phyloP scores from a whole-genome alignment of 2,888 invertebrate genomes.

The Corbicula japonica region DNA sequence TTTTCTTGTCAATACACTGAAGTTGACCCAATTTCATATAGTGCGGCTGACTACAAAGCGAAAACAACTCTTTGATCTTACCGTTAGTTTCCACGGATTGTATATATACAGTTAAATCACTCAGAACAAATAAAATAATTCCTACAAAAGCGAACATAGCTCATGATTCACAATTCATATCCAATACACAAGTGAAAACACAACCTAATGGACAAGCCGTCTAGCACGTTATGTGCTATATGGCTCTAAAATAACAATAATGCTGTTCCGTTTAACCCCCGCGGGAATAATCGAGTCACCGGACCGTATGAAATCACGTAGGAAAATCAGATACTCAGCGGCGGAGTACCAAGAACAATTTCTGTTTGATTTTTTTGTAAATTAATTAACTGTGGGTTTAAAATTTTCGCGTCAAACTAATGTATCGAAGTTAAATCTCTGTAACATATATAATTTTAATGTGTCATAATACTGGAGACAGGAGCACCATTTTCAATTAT shows the following conservation, averaged over 20 bases:
- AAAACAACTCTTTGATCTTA: constrained; percentile 42
- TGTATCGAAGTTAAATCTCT: no score
- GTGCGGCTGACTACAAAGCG: constrained; percentile 44
- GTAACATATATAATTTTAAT: no score
- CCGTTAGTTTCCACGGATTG: constrained; percentile 17
- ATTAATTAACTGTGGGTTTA: no score
- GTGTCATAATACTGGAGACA: no score
- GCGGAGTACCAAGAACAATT: no score
- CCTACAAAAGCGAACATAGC: constrained; percentile 31
- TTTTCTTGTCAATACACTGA: neutral
- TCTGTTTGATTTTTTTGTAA: no score
- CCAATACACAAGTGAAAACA: constrained; percentile 41
- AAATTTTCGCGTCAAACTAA: no score
- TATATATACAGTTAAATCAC: constrained; percentile 30
- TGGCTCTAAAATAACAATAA: constrained; percentile 50
- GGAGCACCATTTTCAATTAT: no score
- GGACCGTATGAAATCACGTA: constrained; percentile 29
- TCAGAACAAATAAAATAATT: constrained; percentile 35
- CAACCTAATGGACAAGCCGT: constrained; percentile 19
- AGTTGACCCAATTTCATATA: constrained; percentile 40
- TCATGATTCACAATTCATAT: constrained; percentile 47
- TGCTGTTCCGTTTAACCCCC: constrained; percentile 48
- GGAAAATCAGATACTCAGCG: no score
- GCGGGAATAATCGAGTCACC: constrained; percentile 37
- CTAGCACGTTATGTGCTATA: constrained; percentile 38